These are phyloP conservation scores for Machimus atricapillus DNA, from an alignment of 2,888 invertebrate species.

Conservation along the genomic window DNA sequence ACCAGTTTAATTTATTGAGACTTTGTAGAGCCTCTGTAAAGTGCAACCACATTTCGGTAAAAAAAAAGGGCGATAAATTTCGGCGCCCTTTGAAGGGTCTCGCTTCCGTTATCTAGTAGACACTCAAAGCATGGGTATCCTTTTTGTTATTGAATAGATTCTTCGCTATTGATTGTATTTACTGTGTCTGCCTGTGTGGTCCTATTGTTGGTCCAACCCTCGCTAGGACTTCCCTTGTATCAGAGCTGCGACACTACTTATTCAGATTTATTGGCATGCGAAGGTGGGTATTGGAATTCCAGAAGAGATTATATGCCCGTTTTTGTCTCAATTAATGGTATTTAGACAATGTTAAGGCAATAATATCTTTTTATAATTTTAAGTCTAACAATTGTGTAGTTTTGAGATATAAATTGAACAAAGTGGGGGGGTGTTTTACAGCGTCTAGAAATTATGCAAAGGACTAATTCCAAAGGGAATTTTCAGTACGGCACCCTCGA, in stretches of 20 bases:
- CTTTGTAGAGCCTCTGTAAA: slow-evolving; percentile 6
- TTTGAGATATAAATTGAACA: neutral
- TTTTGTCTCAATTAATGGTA: too few relatives aligned
- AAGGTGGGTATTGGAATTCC: neutral
- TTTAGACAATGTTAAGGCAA: too few relatives aligned
- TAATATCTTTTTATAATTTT: neutral
- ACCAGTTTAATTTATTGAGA: slow-evolving; percentile 11
- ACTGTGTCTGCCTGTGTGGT: slow-evolving; percentile 44
- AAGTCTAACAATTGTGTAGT: neutral
- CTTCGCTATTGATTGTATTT: slow-evolving; percentile 32
- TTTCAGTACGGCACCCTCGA: neutral
- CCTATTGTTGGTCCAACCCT: slow-evolving; percentile 44
- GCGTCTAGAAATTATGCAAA: neutral
- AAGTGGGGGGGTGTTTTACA: neutral
- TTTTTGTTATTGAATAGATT: neutral
- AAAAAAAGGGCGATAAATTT: slow-evolving; percentile 19
- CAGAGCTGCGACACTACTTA: neutral
- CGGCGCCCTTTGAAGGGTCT: slow-evolving; percentile 26
- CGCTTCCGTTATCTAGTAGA: slow-evolving; percentile 37
- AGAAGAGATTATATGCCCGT: neutral
- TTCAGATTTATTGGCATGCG: slow-evolving; percentile 13
- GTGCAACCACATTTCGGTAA: slow-evolving; percentile 22
- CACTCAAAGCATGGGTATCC: neutral
- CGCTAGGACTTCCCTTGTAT: slow-evolving; percentile 5
- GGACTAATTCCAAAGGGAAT: neutral